These are phyloP conservation scores for Sepiola atlantica DNA, from an alignment of 2,888 invertebrate species.

Conservation along the genomic window DNA sequence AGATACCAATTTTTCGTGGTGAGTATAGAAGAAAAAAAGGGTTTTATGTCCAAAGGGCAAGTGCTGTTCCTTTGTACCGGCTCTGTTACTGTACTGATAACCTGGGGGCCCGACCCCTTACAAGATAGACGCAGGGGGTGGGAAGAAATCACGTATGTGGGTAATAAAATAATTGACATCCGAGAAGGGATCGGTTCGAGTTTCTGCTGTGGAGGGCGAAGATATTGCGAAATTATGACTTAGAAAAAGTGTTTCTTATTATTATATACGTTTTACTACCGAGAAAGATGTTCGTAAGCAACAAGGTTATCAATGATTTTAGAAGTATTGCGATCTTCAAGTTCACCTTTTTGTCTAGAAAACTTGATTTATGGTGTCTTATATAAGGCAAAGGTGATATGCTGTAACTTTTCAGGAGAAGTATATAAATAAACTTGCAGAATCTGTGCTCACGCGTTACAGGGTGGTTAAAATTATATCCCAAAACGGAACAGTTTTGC, in stretches of 20 bases:
- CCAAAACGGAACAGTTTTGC: too few relatives aligned
- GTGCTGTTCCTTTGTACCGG: neutral
- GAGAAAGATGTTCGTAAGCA: neutral
- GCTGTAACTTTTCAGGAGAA: too few relatives aligned
- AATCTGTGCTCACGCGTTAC: too few relatives aligned
- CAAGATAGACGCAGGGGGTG: neutral
- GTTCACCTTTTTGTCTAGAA: too few relatives aligned
- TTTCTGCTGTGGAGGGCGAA: neutral
- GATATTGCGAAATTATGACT: neutral
- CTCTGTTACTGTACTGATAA: neutral
- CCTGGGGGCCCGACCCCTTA: neutral
- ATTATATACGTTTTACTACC: neutral
- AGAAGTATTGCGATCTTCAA: neutral
- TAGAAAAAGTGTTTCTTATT: neutral
- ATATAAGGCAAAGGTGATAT: too few relatives aligned
- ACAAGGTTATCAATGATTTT: neutral
- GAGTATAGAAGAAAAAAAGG: neutral
- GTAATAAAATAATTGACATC: slow-evolving; percentile 20
- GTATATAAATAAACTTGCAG: too few relatives aligned
- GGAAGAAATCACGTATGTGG: neutral
- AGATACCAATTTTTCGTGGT: neutral
- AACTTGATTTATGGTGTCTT: too few relatives aligned
- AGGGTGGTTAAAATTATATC: too few relatives aligned
- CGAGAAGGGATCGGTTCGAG: neutral
- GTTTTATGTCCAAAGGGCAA: neutral